Percentiles rank a stretch among this genome's conserved stretches.
Evolutionary conservation across 2,888 invertebrate genomes (phyloP).

Genomic region (Dorcus hopei): DNA sequence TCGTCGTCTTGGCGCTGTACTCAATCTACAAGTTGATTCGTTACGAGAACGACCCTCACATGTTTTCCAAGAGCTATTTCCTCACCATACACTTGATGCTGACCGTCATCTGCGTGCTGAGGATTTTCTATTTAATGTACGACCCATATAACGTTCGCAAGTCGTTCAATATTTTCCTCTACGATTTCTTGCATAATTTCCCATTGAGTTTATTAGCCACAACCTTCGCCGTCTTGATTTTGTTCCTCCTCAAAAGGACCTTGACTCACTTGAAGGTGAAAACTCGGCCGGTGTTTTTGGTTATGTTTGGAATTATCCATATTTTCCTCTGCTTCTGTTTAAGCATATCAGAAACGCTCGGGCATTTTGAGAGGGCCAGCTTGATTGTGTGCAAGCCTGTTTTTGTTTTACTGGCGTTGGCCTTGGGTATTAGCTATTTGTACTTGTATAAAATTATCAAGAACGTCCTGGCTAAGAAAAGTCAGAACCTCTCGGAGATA

Average conservation of each 20-base stretch:
- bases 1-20: slow-evolving; percentile 78
- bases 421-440: slow-evolving; percentile 79
- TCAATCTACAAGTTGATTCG: slow-evolving; percentile 83
- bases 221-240: slow-evolving; percentile 83
- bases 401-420: slow-evolving; percentile 80
- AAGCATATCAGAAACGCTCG: slow-evolving; percentile 68
- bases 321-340: slow-evolving; percentile 77
- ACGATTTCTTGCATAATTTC: slow-evolving; percentile 78
- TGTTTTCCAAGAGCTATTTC: slow-evolving; percentile 85
- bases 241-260: slow-evolving; percentile 80
- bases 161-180: slow-evolving; percentile 73
- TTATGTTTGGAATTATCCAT: slow-evolving; percentile 75
- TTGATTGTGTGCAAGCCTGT: slow-evolving; percentile 79
- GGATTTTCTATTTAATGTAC: slow-evolving; percentile 84
- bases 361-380: slow-evolving; percentile 46
- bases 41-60: slow-evolving; percentile 80
- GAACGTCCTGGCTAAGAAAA: slow-evolving; percentile 70
- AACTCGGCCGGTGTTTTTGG: slow-evolving; percentile 69
- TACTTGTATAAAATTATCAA: slow-evolving; percentile 78
- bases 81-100: slow-evolving; percentile 80
- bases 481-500: slow-evolving; percentile 75
- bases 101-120: slow-evolving; percentile 75
- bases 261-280: slow-evolving; percentile 66
- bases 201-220: slow-evolving; percentile 85
- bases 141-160: slow-evolving; percentile 89